Base-by-base conservation (phyloP, 2,113 vertebrate genomes). In the Serinus canaria region DNA sequence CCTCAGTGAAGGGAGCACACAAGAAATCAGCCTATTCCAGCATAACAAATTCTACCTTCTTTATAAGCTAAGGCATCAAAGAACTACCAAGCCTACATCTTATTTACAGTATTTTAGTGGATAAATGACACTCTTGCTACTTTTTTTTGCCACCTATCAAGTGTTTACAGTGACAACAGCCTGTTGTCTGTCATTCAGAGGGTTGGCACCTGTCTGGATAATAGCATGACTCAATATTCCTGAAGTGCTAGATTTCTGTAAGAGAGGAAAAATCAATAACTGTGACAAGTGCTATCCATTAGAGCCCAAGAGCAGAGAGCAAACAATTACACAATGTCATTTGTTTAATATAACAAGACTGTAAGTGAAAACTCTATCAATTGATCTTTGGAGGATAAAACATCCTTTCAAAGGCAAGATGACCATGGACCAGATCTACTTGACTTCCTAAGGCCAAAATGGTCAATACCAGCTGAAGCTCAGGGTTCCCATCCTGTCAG, bases 221-320 rank as follows among this genome's bases (percentile, higher is more conserved):
- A 94, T 88, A 92, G 67, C 75, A 79, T 16, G 37, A 82, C 66
- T 96, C 93, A 82, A 94, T 96, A 96, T 93, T 94, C 28, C 79
- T 72, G 47, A 83, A 95, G 85, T 92, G 68, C 85, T 87, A 90
- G 78, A 80, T 93, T 95, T 95, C 93, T 72, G 68, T 86, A 68
- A 90, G 60, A 88, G 82, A 94, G 87, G 89, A 89, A 93, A 94
- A 95, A 96, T 96, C 96, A 96, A 86, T 97, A 91, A 63, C 74
- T 94, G 55, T 94, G 93, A 97, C 95, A 96, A 95, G 72, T 4
- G 8, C 63, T 88, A 93, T 92, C 90, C 76, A 92, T 95, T 95
- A 94, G 76, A 93, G 85, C 63, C 63, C 0, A 7, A 75, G 60
- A 95, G 84, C 82, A 90, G 75, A 94, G 75, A 88, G 64, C 56